A percentile compares a stretch with the other conserved stretches of the same genome.
Evolutionary conservation across 1,140 invertebrate genomes (phyloP).

Genomic region (Acyrthosiphon pisum): DNA sequence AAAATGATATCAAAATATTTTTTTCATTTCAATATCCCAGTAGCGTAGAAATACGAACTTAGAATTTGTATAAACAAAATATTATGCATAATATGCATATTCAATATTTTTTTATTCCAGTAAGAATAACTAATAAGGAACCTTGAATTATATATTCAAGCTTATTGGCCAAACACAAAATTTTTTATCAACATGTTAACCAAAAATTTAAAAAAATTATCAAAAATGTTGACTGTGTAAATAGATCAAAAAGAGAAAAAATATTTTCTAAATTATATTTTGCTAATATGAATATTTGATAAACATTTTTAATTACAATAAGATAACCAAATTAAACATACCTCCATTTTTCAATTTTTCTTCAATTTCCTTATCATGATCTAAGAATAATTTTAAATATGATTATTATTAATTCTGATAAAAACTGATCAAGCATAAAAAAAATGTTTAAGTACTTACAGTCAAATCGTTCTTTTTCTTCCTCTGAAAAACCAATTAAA

Average conservation of each 20-base stretch:
- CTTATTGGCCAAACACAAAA: background rate
- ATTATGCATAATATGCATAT: background rate
- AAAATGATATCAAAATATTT: background rate
- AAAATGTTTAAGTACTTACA: conserved; percentile 12
- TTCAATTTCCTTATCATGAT: conserved; percentile 17
- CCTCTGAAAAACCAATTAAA: background rate
- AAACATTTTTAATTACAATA: background rate
- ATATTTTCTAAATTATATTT: too few relatives aligned
- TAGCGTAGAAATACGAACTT: background rate
- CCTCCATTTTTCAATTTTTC: conserved; percentile 27
- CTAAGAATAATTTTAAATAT: background rate
- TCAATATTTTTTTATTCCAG: too few relatives aligned
- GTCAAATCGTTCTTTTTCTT: background rate
- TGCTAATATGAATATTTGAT: background rate
- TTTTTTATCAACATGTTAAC: background rate
- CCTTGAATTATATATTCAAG: background rate
- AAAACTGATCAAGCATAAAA: background rate
- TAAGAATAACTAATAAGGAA: background rate
- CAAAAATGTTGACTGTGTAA: too few relatives aligned
- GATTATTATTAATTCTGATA: background rate
- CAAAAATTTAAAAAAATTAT: background rate
- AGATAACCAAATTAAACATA: conserved; percentile 1
- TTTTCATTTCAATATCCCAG: background rate
- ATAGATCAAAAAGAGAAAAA: too few relatives aligned
- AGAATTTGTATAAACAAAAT: background rate